A percentile compares a stretch with the other conserved stretches of the same genome.
Evolutionary conservation across 2,113 vertebrate genomes (phyloP).

Genomic region (Hemiprocne comata): DNA sequence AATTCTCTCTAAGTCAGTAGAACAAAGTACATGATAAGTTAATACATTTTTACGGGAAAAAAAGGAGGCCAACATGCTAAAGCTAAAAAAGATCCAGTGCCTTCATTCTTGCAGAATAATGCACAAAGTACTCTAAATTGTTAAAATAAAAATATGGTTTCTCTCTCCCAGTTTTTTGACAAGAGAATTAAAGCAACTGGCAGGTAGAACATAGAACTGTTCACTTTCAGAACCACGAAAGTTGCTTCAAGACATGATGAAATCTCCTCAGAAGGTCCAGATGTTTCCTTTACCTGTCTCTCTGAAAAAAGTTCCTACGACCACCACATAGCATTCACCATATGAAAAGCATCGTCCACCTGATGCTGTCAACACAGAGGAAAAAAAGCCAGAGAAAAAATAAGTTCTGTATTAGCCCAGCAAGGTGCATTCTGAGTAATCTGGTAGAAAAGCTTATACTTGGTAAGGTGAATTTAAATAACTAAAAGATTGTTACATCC

Average conservation of each 20-base stretch:
- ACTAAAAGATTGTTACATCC: background rate
- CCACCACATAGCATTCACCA: background rate
- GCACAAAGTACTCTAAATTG: constrained; percentile 48
- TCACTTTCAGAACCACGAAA: background rate
- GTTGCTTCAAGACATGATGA: background rate
- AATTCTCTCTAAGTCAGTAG: constrained; percentile 38
- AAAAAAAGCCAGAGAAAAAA: background rate
- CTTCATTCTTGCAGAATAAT: constrained; percentile 17
- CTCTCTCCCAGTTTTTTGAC: background rate
- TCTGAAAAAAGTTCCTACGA: background rate
- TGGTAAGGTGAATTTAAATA: background rate
- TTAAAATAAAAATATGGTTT: constrained; percentile 60
- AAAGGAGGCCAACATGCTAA: constrained; percentile 2
- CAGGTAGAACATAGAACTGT: background rate
- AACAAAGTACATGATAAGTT: constrained; percentile 57
- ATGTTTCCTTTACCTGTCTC: background rate
- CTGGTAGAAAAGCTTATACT: background rate
- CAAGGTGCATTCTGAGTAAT: background rate
- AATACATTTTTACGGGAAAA: constrained; percentile 9
- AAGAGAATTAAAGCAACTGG: constrained; percentile 34
- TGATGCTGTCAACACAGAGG: background rate
- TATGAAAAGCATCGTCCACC: background rate
- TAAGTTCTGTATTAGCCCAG: background rate
- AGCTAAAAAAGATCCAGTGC: background rate
- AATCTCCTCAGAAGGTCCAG: background rate